Base-by-base conservation (phyloP, 2,797 vertebrate genomes). In the Leptoclinus maculatus region DNA sequence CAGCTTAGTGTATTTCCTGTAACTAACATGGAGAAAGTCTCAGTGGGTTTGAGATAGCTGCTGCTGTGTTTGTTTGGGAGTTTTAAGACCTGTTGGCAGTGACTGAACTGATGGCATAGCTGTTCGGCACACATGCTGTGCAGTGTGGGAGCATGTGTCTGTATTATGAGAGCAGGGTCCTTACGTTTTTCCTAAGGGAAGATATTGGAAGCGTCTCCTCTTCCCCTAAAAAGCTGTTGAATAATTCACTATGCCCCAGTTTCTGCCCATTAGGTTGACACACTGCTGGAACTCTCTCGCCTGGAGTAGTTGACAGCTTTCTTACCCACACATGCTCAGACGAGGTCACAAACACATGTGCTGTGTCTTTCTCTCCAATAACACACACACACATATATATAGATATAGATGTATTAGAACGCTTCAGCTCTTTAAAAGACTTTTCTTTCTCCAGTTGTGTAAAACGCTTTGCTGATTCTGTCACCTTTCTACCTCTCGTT, bases 251-350 rank as follows among this genome's bases (percentile, higher is more conserved):
- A 83, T 91, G 95, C 92, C 93, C 93, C 92, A 94, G 93, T 95
- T 95, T 94, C 90, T 93, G 89, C 92, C 94, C 94, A 95, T 95
- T 95, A 95, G 90, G 88, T 93, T 95, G 95, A 95, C 94, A 94
- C 93, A 94, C 91, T 93, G 89, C 91, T 92, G 86, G 88, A 95
- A 92, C 88, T 91, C 91, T 92, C 90, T 91, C 74, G 89, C 90
- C 92, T 89, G 78, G 89, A 94, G 88, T 90, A 88, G 88, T 88
- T 95, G 95, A 95, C 94, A 95, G 94, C 87, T 92, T 90, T 86
- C 83, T 90, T 85, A 83, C 82, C 82, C 86, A 82, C 73, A 84
- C 70, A 69, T 19, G n/a, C 41, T 11, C 60, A 74, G 69, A 66
- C 0, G 25, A 76, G 77, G 76, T 82, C 79, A 72, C 71, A 75